A percentile compares a stretch with the other conserved stretches of the same genome.
These are phyloP conservation scores for Tenthredo mesomela DNA, from an alignment of 2,888 invertebrate genomes.

Conservation along the genomic window DNA sequence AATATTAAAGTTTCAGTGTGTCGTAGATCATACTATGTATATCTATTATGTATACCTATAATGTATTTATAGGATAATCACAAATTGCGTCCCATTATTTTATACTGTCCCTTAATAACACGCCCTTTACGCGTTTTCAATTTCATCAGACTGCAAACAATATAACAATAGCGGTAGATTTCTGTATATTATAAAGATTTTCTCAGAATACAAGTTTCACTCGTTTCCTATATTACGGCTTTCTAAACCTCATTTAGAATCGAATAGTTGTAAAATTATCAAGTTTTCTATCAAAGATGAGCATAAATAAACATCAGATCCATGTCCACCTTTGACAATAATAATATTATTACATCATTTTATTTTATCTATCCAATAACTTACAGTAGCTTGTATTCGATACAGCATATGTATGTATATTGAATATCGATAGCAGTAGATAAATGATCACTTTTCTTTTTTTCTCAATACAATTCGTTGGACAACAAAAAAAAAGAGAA, in stretches of 20 bases:
- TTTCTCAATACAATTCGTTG: not conserved
- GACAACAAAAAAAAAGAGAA: not conserved
- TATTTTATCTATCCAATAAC: not conserved
- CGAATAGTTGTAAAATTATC: not conserved
- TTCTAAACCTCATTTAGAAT: not conserved
- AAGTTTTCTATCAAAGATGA: slow-evolving; percentile 7
- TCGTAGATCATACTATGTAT: slow-evolving; percentile 18
- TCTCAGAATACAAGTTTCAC: not conserved
- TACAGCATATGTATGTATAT: not conserved
- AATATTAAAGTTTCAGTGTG: slow-evolving; percentile 27
- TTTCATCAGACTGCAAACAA: slow-evolving; percentile 17
- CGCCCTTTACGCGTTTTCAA: not conserved
- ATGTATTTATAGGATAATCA: slow-evolving; percentile 36
- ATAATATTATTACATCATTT: not conserved
- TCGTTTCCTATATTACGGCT: not conserved
- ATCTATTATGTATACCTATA: slow-evolving; percentile 28
- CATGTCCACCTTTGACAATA: slow-evolving; percentile 26
- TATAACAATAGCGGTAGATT: slow-evolving; percentile 23
- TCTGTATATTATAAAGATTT: not conserved
- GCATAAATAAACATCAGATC: slow-evolving; percentile 5
- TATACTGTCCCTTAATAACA: slow-evolving; percentile 17
- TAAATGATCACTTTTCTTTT: not conserved
- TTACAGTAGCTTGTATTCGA: not conserved
- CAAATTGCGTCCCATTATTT: slow-evolving; percentile 46
- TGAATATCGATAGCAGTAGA: not conserved